Evolutionary conservation across 2,797 vertebrate genomes (phyloP), one percentile per base, ranked within the genome.

Genomic region (Ctenopoma kingsleyae): DNA sequence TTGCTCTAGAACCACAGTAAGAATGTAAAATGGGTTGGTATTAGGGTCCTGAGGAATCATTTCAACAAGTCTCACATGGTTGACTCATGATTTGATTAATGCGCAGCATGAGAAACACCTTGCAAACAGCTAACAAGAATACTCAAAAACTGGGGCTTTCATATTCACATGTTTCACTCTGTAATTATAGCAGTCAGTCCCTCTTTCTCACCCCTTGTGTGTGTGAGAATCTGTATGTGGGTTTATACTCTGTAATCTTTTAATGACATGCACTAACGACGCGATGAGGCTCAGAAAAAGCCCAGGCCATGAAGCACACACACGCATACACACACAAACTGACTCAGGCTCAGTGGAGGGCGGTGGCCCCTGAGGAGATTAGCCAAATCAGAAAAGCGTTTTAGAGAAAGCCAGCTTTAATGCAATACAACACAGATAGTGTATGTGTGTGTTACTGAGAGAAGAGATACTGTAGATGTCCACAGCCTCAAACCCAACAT

Each of bases 231-330:
- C 51, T 59, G 65, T 75, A 69, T 79, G 71, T 69, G 62, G 67
- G 83, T 89, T 90, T 88, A 87, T 92, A 88, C 85, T 86, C 55
- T 76, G 50, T 94, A 93, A 93, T 93, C 87, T 91, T 92, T 91
- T 92, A 93, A 93, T 92, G 85, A 92, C 83, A 93, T 87, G 91
- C 80, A 82, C 84, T 89, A 89, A 90, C 67, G 73, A 87, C 9
- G 65, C 80, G 67, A 78, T 89, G 66, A 88, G 67, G 87, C 91
- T 90, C 76, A 86, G 77, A 69, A 54, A 84, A 58, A 84, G 85
- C 78, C 69, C 54, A 72, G 77, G 55, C 80, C 82, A 74, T 74
- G 74, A 67, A 50, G 59, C 57, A 32, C 36, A 55, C 56, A 48
- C 69, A 55, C 22, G 51, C 51, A 70, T 9, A 64, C 43, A 70